Percentiles rank a stretch among this genome's conserved stretches.
Evolutionary conservation across 2,113 vertebrate species (phyloP).

Genomic region (Oxygymnocypris stewartii): DNA sequence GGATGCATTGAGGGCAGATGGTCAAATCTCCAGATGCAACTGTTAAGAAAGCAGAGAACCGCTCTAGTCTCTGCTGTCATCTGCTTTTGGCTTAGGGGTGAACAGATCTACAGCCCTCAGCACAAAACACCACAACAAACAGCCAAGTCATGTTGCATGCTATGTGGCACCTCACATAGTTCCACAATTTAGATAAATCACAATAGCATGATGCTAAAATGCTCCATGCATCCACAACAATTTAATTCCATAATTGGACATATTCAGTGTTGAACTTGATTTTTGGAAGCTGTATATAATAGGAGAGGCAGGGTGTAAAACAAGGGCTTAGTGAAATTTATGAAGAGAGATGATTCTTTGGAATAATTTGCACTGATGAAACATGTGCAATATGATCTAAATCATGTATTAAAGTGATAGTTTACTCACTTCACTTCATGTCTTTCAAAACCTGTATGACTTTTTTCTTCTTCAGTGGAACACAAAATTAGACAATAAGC

Average conservation of each 20-base stretch:
- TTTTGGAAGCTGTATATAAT: not conserved
- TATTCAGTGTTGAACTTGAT: not conserved
- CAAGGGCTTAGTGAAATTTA: not conserved
- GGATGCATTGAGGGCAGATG: constrained; percentile 32
- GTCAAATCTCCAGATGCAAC: constrained; percentile 14
- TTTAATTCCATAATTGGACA: not conserved
- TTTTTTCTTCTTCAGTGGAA: too few relatives aligned
- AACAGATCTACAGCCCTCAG: constrained; percentile 44
- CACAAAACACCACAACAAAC: constrained; percentile 34
- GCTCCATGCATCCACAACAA: not conserved
- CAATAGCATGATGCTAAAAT: not conserved
- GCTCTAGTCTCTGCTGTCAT: constrained; percentile 5
- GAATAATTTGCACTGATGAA: not conserved
- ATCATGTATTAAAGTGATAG: not conserved
- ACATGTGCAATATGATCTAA: not conserved
- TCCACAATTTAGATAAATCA: constrained; percentile 1
- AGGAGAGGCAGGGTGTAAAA: not conserved
- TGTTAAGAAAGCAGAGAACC: not conserved
- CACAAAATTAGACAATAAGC: too few relatives aligned
- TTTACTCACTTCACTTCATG: too few relatives aligned
- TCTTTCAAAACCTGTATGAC: too few relatives aligned
- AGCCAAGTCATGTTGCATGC: not conserved
- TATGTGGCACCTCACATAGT: not conserved
- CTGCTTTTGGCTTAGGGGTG: constrained; percentile 1
- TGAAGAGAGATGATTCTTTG: not conserved